Evolutionary conservation across 2,797 vertebrate species (phyloP).

Genomic region (Vultur gryphus): DNA sequence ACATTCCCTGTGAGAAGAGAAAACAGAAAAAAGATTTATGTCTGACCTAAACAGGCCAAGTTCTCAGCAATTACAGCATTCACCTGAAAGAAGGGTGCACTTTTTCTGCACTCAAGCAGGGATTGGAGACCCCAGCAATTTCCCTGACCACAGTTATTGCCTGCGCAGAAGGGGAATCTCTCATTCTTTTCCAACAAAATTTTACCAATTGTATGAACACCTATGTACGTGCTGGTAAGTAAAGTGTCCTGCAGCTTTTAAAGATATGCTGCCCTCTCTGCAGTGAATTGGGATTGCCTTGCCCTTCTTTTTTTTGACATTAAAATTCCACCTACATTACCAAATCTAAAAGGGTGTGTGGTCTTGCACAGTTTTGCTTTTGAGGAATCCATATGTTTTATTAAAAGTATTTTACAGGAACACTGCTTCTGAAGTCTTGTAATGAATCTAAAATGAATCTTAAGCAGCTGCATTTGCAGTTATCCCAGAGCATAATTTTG

Average conservation of each 20-base stretch:
- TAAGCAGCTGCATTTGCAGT: neutral
- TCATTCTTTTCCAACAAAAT: neutral
- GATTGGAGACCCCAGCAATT: neutral
- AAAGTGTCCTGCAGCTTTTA: neutral
- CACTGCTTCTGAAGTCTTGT: constrained; percentile 5
- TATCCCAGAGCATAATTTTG: constrained; percentile 4
- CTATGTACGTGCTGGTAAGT: neutral
- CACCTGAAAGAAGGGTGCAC: neutral
- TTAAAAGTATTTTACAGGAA: neutral
- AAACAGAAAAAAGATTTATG: neutral
- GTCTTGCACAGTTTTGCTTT: constrained; percentile 19
- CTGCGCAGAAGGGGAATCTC: neutral
- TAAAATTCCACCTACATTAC: neutral
- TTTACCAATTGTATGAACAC: neutral
- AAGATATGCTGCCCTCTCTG: neutral
- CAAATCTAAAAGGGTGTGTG: neutral
- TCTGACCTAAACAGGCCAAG: neutral
- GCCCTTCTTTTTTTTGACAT: neutral
- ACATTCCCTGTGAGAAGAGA: neutral
- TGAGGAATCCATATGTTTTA: constrained; percentile 42
- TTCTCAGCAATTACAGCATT: neutral
- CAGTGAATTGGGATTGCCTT: neutral
- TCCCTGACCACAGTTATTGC: neutral
- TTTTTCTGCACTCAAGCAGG: neutral
- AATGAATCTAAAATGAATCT: constrained; percentile 28